Conservation (phyloP, 2,797 vertebrate genomes). For the Enteromius unitaeniatus region DNA sequence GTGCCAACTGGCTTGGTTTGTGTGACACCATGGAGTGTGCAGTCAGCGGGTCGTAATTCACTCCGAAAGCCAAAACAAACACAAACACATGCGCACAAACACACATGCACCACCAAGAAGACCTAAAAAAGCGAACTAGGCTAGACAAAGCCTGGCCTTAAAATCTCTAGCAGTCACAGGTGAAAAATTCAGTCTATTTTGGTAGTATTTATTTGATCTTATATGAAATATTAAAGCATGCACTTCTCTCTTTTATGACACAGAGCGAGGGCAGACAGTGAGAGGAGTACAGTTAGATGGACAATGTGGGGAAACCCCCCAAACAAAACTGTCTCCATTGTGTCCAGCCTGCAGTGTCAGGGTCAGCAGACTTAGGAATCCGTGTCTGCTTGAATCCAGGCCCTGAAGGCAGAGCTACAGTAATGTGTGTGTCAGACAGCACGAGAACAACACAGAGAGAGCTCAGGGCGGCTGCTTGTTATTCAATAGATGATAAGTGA, state of each 20-base stretch:
- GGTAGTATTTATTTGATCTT: background rate
- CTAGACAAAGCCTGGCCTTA: conserved; percentile 1
- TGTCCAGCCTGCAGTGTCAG: conserved; percentile 25
- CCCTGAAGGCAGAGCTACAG: conserved; percentile 23
- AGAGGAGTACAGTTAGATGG: background rate
- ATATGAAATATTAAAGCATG: background rate
- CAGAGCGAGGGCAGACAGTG: background rate
- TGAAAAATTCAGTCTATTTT: background rate
- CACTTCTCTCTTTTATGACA: background rate
- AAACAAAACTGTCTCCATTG: conserved; percentile 21
- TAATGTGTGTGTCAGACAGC: background rate
- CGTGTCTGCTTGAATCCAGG: background rate
- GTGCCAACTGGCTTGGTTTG: conserved; percentile 79
- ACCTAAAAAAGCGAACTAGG: background rate
- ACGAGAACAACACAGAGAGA: background rate
- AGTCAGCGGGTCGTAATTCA: conserved; percentile 99
- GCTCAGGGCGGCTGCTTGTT: conserved; percentile 10
- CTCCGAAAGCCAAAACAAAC: conserved; percentile 75
- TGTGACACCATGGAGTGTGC: conserved; percentile 97
- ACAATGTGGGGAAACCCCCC: conserved; percentile 15
- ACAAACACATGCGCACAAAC: conserved; percentile 23
- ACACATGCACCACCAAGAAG: background rate
- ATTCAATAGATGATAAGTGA: background rate
- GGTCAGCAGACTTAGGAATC: conserved; percentile 43
- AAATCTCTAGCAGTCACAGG: background rate